Conservation (phyloP, 2,113 vertebrate genomes). For the Quiscalus mexicanus region DNA sequence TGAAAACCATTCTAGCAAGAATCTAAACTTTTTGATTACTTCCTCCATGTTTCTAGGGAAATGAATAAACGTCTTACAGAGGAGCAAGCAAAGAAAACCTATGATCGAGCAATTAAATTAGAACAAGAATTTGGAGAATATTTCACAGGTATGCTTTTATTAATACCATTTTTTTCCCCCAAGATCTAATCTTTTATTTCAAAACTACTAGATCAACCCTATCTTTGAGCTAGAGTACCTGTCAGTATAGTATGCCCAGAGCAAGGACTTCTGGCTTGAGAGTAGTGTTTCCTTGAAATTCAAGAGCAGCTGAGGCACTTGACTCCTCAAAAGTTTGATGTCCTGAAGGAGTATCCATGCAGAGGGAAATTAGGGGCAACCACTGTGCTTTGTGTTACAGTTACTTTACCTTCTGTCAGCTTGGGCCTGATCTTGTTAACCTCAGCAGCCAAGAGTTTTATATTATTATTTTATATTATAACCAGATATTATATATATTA, state of each 20-base stretch:
- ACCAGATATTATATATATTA: background rate
- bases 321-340: background rate
- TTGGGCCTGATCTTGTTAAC: background rate
- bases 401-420: background rate
- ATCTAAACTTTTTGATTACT: background rate
- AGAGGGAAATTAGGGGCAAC: background rate
- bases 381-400: background rate
- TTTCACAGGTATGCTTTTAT: slow-evolving; percentile 88
- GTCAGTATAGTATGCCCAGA: background rate
- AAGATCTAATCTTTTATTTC: background rate
- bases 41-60: slow-evolving; percentile 80
- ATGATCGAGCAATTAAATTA: slow-evolving; percentile 91
- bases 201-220: background rate
- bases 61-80: slow-evolving; percentile 97
- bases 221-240: background rate
- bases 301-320: background rate
- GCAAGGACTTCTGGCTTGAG: background rate
- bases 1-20: background rate
- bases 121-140: slow-evolving; percentile 99
- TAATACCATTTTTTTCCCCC: background rate
- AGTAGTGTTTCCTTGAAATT: background rate
- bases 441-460: background rate
- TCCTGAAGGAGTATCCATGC: background rate
- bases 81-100: slow-evolving; percentile 96
- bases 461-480: too few relatives aligned